Percentiles rank a stretch among this genome's conserved stretches.
These are phyloP conservation scores for Tetranychus piercei DNA, from an alignment of 2,888 invertebrate species.

Conservation along the genomic window DNA sequence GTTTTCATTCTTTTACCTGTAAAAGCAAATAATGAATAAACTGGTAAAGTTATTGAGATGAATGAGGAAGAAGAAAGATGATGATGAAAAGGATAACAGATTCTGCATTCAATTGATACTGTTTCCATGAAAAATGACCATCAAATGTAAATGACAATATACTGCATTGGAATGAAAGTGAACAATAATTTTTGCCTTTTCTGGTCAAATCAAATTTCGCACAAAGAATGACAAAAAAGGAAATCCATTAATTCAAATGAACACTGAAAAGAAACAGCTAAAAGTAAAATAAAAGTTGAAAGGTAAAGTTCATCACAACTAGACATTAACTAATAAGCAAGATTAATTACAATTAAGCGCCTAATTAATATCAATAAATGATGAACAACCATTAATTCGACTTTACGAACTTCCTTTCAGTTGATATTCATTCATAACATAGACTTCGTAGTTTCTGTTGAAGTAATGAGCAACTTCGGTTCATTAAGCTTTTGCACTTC, in stretches of 20 bases:
- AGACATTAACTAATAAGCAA: neutral
- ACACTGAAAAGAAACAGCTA: neutral
- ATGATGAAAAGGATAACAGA: too few relatives aligned
- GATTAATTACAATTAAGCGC: neutral
- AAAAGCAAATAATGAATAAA: too few relatives aligned
- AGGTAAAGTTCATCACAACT: neutral
- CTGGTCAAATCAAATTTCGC: neutral
- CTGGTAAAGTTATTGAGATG: too few relatives aligned
- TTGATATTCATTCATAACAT: too few relatives aligned
- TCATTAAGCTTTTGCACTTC: neutral
- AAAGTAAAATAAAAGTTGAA: neutral
- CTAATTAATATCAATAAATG: neutral
- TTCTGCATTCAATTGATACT: too few relatives aligned
- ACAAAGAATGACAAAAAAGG: neutral
- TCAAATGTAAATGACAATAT: neutral
- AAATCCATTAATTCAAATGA: neutral
- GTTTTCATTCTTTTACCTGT: too few relatives aligned
- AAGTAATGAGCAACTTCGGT: neutral
- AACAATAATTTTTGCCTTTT: neutral
- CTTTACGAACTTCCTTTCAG: too few relatives aligned
- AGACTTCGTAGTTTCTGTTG: neutral
- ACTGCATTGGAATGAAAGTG: neutral
- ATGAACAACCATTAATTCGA: neutral
- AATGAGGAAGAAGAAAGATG: too few relatives aligned
- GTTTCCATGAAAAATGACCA: neutral